Percentiles rank a stretch among this genome's conserved stretches.
Evolutionary conservation across 2,797 vertebrate genomes (phyloP).

Genomic region (Leucoraja ocellata): DNA sequence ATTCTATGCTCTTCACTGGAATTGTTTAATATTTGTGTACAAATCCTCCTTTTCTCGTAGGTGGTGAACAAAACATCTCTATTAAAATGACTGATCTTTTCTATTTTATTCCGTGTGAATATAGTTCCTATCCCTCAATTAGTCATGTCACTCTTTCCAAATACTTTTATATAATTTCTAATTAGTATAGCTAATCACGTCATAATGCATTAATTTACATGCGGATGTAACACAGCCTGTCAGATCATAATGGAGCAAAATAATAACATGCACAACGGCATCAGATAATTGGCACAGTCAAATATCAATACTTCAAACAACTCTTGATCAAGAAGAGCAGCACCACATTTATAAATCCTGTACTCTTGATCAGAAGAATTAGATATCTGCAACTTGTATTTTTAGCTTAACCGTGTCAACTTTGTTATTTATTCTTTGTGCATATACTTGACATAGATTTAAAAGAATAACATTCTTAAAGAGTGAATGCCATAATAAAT

Average conservation of each 20-base stretch:
- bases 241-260: not conserved
- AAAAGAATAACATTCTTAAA: not conserved
- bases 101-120: not conserved
- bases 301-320: not conserved
- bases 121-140: not conserved
- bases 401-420: not conserved
- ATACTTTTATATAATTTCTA: not conserved
- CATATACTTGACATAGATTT: not conserved
- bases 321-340: not conserved
- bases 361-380: not conserved
- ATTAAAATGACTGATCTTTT: not conserved
- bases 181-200: not conserved
- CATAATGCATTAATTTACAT: not conserved
- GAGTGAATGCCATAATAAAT: not conserved
- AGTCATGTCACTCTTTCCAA: not conserved
- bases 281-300: not conserved
- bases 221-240: not conserved
- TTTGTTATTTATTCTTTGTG: not conserved
- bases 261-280: not conserved
- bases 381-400: not conserved
- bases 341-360: not conserved
- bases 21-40: too few relatives aligned
- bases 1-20: too few relatives aligned
- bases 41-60: too few relatives aligned
- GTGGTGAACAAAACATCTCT: not conserved